phyloP scores from a whole-genome alignment of 2,113 vertebrate genomes.

The Platichthys flesus region DNA sequence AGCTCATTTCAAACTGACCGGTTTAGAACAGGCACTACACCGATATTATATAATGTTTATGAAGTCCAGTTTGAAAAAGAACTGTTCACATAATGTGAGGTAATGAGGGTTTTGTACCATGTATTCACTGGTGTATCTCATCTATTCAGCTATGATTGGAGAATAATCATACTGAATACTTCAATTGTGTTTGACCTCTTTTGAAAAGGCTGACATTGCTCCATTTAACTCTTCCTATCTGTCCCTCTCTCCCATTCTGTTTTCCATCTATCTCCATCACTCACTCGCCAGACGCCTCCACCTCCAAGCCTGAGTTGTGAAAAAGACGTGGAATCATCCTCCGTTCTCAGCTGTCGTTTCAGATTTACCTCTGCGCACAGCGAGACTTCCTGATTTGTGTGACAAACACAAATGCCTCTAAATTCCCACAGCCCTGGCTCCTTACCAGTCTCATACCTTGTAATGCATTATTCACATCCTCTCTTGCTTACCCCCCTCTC shows the following conservation, averaged over 20 bases:
- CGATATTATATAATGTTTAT: too few relatives aligned
- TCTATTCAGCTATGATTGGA: neutral
- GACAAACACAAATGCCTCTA: constrained; percentile 83
- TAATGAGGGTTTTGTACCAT: too few relatives aligned
- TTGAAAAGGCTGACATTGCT: neutral
- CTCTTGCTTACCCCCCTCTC: constrained; percentile 16
- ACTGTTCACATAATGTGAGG: too few relatives aligned
- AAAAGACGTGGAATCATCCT: constrained; percentile 58
- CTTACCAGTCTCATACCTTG: constrained; percentile 80
- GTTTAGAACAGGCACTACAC: too few relatives aligned
- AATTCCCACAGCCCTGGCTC: constrained; percentile 77
- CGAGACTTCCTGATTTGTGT: constrained; percentile 78
- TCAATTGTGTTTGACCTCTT: constrained; percentile 27
- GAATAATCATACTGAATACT: constrained; percentile 15
- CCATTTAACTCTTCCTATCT: neutral
- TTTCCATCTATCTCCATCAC: constrained; percentile 10
- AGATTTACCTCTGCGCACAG: constrained; percentile 64
- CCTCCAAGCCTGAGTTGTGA: constrained; percentile 42
- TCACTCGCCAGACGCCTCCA: constrained; percentile 5
- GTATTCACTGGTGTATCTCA: neutral
- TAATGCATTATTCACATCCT: constrained; percentile 86
- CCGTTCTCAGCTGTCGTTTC: constrained; percentile 65
- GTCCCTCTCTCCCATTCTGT: neutral
- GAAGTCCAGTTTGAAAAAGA: too few relatives aligned
- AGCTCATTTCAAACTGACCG: too few relatives aligned